These are phyloP conservation scores for Ferdinandea cuprea DNA, from an alignment of 2,888 invertebrate genomes.

Conservation along the genomic window DNA sequence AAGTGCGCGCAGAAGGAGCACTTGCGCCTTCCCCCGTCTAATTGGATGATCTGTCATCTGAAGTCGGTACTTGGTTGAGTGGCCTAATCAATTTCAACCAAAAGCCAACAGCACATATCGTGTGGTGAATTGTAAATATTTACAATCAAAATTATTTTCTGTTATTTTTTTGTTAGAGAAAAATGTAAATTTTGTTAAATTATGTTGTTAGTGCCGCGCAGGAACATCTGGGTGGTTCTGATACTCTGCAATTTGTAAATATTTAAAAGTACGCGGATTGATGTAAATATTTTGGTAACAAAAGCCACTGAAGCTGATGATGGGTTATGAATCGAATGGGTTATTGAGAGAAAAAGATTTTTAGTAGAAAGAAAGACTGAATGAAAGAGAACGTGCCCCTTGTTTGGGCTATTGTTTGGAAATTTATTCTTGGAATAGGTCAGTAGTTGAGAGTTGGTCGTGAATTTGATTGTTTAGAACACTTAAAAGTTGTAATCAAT, in stretches of 20 bases:
- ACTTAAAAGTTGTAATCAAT: constrained; percentile 32
- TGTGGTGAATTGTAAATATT: constrained; percentile 73
- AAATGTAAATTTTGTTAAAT: constrained; percentile 67
- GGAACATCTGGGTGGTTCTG: constrained; percentile 48
- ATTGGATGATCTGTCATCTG: constrained; percentile 71
- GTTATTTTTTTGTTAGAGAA: constrained; percentile 42
- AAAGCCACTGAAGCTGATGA: constrained; percentile 51
- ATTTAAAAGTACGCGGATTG: constrained; percentile 71
- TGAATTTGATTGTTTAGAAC: constrained; percentile 31
- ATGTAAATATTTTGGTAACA: constrained; percentile 75
- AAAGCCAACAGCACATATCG: constrained; percentile 59
- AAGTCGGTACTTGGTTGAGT: constrained; percentile 66
- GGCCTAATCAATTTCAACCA: constrained; percentile 65
- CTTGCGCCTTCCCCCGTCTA: constrained; percentile 8
- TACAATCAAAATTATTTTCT: constrained; percentile 61
- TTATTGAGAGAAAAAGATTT: constrained; percentile 31
- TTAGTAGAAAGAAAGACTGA: constrained; percentile 32
- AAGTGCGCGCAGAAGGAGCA: constrained; percentile 22
- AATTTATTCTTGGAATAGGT: constrained; percentile 63
- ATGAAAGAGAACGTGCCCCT: constrained; percentile 41
- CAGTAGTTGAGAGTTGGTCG: constrained; percentile 44
- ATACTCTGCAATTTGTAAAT: constrained; percentile 70
- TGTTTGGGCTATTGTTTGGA: constrained; percentile 44
- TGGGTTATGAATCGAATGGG: constrained; percentile 71
- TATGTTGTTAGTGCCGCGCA: constrained; percentile 63